Base-by-base conservation (phyloP, 1,140 invertebrate species). In the Cotesia vestalis region DNA sequence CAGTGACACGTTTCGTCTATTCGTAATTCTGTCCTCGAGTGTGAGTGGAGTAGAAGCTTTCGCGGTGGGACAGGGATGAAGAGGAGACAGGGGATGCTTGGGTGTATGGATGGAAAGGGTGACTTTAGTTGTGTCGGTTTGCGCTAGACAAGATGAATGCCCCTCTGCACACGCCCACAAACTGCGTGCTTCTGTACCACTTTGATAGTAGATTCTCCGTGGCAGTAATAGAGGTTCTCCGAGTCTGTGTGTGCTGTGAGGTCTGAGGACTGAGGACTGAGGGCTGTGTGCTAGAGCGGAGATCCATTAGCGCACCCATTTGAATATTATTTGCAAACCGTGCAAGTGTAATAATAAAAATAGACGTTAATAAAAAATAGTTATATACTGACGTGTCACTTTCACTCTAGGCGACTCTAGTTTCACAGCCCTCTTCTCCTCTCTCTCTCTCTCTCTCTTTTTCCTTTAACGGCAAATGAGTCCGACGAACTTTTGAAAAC, bases 291-390 rank as follows among this genome's bases (percentile, higher is more conserved):
- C 14, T 27, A 59, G 57, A 59, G 57, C 20, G 78, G 74, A 78
- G 78, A 77, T 82, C 85, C 85, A 85, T 85, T 86, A 85, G 83
- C 73, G 77, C 74, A 80, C 77, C 82, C 84, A 86, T 85, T 85
- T 85, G 83, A 85, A 85, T 85, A 85, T 46, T 46, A 46, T 85
- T 85, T 85, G 85, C 85, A 84, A 85, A 85, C 80, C 79, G 81
- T 78, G 81, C 79, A 78, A 80, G 67, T 64, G 79, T 78, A 74
- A 40, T 52, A 62, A 35, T 17, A 38, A 20, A 38, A 78, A 76
- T 76, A 67, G 71, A 73, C 63, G 77, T 78, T 80, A 80, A 84
- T 83, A 83, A 85, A 83, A 83, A 83, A 80, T 82, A 81, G 80
- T 83, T 82, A 84, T 82, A 83, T 83, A 85, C 78, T 80, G 78